Conservation (phyloP, 2,888 invertebrate genomes). For the Zhengitettix transpicula region DNA sequence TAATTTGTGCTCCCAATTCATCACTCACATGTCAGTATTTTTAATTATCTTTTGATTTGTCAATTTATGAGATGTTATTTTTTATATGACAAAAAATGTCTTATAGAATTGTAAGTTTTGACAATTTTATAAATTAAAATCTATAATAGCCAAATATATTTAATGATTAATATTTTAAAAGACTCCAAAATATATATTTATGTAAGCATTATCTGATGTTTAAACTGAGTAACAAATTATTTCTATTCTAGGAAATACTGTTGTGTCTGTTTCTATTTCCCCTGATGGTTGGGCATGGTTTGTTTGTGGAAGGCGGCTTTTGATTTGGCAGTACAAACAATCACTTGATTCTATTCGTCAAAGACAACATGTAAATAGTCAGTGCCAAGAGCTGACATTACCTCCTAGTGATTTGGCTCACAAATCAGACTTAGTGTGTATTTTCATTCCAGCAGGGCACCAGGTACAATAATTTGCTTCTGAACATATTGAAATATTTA, state of each 20-base stretch:
- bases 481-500: not conserved
- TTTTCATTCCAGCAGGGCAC: slow-evolving; percentile 42
- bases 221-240: not conserved
- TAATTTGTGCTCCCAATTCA: too few relatives aligned
- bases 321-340: slow-evolving; percentile 59
- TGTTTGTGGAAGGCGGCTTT: slow-evolving; percentile 66
- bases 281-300: slow-evolving; percentile 66
- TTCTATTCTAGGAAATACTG: slow-evolving; percentile 23
- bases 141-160: too few relatives aligned
- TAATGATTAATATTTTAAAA: too few relatives aligned
- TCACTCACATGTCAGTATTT: too few relatives aligned
- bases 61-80: not conserved
- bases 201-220: slow-evolving; percentile 18
- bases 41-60: not conserved
- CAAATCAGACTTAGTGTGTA: slow-evolving; percentile 64
- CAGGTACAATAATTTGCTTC: slow-evolving; percentile 23
- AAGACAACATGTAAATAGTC: slow-evolving; percentile 23
- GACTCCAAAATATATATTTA: too few relatives aligned
- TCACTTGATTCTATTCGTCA: slow-evolving; percentile 2
- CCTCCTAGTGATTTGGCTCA: slow-evolving; percentile 88
- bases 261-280: slow-evolving; percentile 45
- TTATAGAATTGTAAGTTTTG: too few relatives aligned
- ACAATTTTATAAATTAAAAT: too few relatives aligned
- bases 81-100: not conserved
- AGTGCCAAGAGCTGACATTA: slow-evolving; percentile 70